Evolutionary conservation across 1,140 invertebrate species (phyloP).

Genomic region (Leucophenga varia): DNA sequence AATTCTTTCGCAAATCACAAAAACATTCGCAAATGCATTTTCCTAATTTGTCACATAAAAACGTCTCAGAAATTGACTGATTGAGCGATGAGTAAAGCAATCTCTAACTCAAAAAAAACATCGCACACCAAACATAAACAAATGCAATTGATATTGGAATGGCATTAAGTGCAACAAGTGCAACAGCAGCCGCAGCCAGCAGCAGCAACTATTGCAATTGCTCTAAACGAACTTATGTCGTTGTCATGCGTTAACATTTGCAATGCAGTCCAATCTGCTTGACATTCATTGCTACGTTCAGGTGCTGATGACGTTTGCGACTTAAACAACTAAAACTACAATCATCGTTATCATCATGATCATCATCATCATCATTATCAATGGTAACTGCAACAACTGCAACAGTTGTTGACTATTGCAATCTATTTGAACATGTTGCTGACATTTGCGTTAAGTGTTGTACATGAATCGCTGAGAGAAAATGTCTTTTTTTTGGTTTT

Average conservation of each 20-base stretch:
- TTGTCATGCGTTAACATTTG: conserved; percentile 50
- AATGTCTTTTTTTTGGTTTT: too few species aligned
- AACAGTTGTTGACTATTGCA: conserved; percentile 5
- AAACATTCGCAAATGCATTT: conserved; percentile 22
- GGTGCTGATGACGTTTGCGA: too few species aligned
- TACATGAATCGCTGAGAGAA: too few species aligned
- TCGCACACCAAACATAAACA: conserved; percentile 7
- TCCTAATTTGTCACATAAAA: too few species aligned
- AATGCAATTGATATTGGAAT: too few species aligned
- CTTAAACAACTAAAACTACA: conserved; percentile 25
- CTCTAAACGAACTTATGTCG: background rate
- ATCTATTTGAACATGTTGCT: too few species aligned
- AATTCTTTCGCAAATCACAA: conserved; percentile 7
- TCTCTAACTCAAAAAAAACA: conserved; percentile 32
- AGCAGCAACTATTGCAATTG: background rate
- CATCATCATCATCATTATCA: conserved; percentile 19
- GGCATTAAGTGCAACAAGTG: conserved; percentile 20
- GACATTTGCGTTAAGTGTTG: too few species aligned
- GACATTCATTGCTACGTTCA: conserved; percentile 51
- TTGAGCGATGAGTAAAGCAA: conserved; percentile 18
- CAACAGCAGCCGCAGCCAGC: conserved; percentile 23
- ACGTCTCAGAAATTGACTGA: conserved; percentile 35
- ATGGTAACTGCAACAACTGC: conserved; percentile 3
- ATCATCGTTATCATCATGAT: too few species aligned
- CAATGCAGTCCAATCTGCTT: conserved; percentile 46